A percentile compares a stretch with the other conserved stretches of the same genome.
These are phyloP conservation scores for Drosophila tanythrix DNA, from an alignment of 2,888 invertebrate species.

Conservation along the genomic window DNA sequence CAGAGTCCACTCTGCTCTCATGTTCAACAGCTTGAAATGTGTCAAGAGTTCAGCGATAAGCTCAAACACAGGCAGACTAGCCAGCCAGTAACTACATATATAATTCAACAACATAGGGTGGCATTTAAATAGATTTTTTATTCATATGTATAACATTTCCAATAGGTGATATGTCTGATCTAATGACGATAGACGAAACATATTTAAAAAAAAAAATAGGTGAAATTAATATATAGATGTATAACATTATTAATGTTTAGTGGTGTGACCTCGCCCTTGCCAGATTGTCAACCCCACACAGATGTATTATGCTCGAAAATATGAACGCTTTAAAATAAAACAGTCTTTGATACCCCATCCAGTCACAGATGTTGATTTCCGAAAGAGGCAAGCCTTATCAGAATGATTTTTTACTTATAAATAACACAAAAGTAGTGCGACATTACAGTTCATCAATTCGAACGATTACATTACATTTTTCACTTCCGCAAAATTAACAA, in stretches of 20 bases:
- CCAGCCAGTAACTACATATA: slow-evolving; percentile 8
- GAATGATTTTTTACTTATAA: neutral
- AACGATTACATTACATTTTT: neutral
- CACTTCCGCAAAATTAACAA: neutral
- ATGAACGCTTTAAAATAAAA: slow-evolving; percentile 1
- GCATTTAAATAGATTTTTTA: slow-evolving; percentile 8
- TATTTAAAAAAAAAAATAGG: neutral
- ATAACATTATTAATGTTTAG: neutral
- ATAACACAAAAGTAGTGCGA: slow-evolving; percentile 1
- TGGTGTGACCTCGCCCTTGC: slow-evolving; percentile 46
- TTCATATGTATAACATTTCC: slow-evolving; percentile 12
- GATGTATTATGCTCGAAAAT: neutral
- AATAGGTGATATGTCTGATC: slow-evolving; percentile 19
- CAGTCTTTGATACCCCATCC: neutral
- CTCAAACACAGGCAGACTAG: slow-evolving; percentile 13
- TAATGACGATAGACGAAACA: neutral
- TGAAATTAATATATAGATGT: neutral
- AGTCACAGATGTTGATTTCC: neutral
- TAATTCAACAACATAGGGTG: slow-evolving; percentile 10
- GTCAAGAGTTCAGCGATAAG: slow-evolving; percentile 65
- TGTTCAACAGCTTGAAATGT: slow-evolving; percentile 32
- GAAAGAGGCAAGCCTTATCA: neutral
- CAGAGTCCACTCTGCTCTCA: slow-evolving; percentile 13
- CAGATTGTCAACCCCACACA: slow-evolving; percentile 25
- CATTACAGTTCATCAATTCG: neutral